Conservation (phyloP, 1,140 invertebrate species). For the Spodoptera litura region DNA sequence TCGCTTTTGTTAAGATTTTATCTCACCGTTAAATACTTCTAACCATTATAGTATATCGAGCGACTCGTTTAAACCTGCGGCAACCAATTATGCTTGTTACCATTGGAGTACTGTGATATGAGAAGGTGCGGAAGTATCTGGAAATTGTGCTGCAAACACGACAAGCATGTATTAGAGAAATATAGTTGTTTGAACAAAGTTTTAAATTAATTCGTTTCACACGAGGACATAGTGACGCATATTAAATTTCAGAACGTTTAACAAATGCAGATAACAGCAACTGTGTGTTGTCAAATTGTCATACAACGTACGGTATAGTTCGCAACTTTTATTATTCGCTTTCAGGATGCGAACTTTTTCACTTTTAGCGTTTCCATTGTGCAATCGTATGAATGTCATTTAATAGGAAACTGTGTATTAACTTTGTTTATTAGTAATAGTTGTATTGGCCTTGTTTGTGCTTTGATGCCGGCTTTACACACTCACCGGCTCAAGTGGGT, state of each 20-base stretch:
- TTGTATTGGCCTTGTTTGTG: not conserved
- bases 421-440: constrained; percentile 12
- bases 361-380: not conserved
- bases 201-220: not conserved
- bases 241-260: constrained; percentile 15
- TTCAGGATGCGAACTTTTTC: constrained; percentile 9
- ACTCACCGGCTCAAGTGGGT: constrained; percentile 48
- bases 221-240: not conserved
- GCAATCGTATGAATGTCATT: constrained; percentile 3
- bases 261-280: not conserved
- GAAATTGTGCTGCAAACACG: not conserved
- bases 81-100: constrained; percentile 67
- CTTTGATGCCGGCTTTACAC: constrained; percentile 24
- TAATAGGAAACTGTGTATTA: not conserved
- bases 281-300: not conserved
- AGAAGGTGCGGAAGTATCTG: constrained; percentile 47
- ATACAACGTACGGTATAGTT: not conserved
- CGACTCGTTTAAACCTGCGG: constrained; percentile 71
- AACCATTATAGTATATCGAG: constrained; percentile 80
- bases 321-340: not conserved
- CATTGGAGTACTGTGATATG: constrained; percentile 60
- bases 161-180: too few species aligned
- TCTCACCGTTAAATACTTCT: constrained; percentile 83
- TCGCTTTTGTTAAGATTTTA: constrained; percentile 84
- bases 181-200: too few species aligned